Evolutionary conservation across 2,113 vertebrate species (phyloP).

Genomic region (Dromas ardeola): DNA sequence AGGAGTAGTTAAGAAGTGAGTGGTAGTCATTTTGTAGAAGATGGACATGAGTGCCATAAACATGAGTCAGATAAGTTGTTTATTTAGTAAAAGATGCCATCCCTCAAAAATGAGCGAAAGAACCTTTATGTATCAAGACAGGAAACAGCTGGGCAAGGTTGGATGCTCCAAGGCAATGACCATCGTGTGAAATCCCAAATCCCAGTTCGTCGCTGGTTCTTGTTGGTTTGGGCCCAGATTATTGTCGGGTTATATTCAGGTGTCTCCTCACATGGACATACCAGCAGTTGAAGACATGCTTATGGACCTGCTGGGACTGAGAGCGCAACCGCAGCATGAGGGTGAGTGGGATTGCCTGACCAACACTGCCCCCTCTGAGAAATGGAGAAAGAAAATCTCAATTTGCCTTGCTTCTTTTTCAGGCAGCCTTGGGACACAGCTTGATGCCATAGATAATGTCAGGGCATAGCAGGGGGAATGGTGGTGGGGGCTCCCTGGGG

Average conservation of each 20-base stretch:
- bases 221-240: background rate
- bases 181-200: background rate
- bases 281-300: background rate
- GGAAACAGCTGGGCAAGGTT: background rate
- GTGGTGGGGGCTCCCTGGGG: rapidly evolving
- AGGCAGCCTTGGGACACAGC: background rate
- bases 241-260: background rate
- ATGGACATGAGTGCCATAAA: background rate
- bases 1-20: background rate
- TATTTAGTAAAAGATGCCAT: background rate
- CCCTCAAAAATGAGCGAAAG: background rate
- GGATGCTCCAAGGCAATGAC: background rate
- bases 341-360: background rate
- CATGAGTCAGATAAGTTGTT: background rate
- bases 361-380: background rate
- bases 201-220: rapidly evolving
- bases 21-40: background rate
- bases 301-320: background rate
- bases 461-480: background rate
- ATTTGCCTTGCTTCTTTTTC: background rate
- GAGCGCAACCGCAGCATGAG: background rate
- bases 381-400: background rate
- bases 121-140: background rate
- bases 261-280: background rate
- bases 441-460: background rate